Evolutionary conservation across 2,888 invertebrate genomes (phyloP).

Genomic region (Rhamnusium bicolor): DNA sequence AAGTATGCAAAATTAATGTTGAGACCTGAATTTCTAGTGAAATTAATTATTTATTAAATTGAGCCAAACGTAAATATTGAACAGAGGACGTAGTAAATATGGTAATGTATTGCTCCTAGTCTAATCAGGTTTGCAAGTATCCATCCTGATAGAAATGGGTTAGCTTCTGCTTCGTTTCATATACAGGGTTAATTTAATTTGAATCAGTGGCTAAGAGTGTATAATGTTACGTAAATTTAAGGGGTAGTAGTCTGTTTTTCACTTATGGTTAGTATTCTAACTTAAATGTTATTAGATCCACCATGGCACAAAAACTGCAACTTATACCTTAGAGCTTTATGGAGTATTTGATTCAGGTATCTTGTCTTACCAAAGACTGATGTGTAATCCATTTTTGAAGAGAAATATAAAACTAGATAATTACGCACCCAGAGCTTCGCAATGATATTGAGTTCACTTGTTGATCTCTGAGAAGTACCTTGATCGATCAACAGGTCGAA

Average conservation of each 20-base stretch:
- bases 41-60: conserved; percentile 41
- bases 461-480: no score
- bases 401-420: no score
- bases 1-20: conserved; percentile 47
- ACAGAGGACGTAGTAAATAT: background rate
- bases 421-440: no score
- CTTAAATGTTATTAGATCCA: no score
- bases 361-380: no score
- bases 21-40: conserved; percentile 33
- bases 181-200: background rate
- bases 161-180: background rate
- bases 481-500: no score
- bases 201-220: background rate
- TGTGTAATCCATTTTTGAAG: no score
- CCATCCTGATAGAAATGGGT: background rate
- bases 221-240: background rate
- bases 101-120: background rate
- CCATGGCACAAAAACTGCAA: no score
- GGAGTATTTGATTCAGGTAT: no score
- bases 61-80: conserved; percentile 11
- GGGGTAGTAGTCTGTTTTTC: background rate
- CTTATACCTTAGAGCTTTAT: no score
- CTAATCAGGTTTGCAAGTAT: background rate
- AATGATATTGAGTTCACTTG: no score
- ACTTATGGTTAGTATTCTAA: background rate